Conservation (phyloP, 2,888 invertebrate species). For the Psylliodes chrysocephalus region DNA sequence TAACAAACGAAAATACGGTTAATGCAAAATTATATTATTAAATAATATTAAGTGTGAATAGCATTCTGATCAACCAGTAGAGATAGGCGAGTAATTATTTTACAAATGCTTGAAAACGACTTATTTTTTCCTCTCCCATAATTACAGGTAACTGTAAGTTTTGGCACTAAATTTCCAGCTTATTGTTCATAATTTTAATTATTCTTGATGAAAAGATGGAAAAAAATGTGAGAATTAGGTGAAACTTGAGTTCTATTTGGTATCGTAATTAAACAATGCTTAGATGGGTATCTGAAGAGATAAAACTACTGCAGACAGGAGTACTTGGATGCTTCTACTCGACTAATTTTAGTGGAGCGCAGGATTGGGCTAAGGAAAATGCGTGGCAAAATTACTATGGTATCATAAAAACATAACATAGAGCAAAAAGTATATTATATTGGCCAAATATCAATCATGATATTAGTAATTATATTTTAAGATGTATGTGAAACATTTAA, state of each 20-base stretch:
- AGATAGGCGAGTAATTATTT: slow-evolving; percentile 36
- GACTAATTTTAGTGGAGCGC: not conserved
- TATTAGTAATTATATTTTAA: no score
- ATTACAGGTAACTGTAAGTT: slow-evolving; percentile 48
- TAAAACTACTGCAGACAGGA: not conserved
- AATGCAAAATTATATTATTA: slow-evolving; percentile 15
- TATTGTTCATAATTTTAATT: slow-evolving; percentile 51
- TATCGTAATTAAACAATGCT: slow-evolving; percentile 24
- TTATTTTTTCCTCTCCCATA: slow-evolving; percentile 44
- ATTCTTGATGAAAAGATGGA: slow-evolving; percentile 38
- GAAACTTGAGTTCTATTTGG: slow-evolving; percentile 32
- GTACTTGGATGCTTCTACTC: not conserved
- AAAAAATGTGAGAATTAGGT: slow-evolving; percentile 56
- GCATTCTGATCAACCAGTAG: slow-evolving; percentile 16
- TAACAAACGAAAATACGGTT: slow-evolving; percentile 4
- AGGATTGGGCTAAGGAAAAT: not conserved
- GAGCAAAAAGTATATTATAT: no score
- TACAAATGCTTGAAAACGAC: slow-evolving; percentile 34
- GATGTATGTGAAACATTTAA: no score
- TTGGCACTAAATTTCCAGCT: slow-evolving; percentile 44
- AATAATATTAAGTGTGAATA: slow-evolving; percentile 2
- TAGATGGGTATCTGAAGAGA: slow-evolving; percentile 14
- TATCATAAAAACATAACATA: no score
- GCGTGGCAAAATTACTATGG: no score
- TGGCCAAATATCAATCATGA: no score